These are phyloP conservation scores for Beaufortia kweichowensis DNA, from an alignment of 2,113 vertebrate species.

Conservation along the genomic window DNA sequence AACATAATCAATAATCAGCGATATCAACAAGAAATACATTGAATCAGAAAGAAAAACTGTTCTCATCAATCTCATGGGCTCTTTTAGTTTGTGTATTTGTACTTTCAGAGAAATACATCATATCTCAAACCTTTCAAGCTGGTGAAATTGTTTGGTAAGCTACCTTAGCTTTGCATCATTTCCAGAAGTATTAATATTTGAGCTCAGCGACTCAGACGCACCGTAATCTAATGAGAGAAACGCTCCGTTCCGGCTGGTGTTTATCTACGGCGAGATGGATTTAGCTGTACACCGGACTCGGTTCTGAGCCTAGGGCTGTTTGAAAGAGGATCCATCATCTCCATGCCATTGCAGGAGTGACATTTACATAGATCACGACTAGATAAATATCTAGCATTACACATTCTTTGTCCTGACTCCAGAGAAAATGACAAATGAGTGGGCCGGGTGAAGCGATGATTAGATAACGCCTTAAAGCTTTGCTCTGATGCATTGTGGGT, in stretches of 20 bases:
- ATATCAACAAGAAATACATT: too few species aligned
- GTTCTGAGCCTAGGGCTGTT: constrained; percentile 38
- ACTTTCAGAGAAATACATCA: background rate
- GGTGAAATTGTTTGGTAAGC: background rate
- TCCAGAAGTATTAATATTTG: constrained; percentile 15
- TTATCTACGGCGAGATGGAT: constrained; percentile 48
- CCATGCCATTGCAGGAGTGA: constrained; percentile 57
- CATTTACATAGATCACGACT: constrained; percentile 62
- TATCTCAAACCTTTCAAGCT: background rate
- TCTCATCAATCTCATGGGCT: too few species aligned
- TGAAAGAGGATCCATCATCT: constrained; percentile 43
- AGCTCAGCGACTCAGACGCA: constrained; percentile 27
- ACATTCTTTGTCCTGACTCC: constrained; percentile 56
- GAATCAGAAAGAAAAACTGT: too few species aligned
- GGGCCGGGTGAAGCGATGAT: constrained; percentile 19
- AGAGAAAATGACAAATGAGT: constrained; percentile 19
- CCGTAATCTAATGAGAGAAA: constrained; percentile 34
- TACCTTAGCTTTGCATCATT: background rate
- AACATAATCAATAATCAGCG: too few species aligned
- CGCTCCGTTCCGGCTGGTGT: constrained; percentile 18
- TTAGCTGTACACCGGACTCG: constrained; percentile 31
- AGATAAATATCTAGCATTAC: constrained; percentile 65
- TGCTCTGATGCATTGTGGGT: constrained; percentile 7
- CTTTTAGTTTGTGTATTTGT: background rate
- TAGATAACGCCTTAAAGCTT: background rate